Evolutionary conservation across 1,140 invertebrate species (phyloP), one percentile per base, ranked within the genome.

Genomic region (Polypedilum pembai): DNA sequence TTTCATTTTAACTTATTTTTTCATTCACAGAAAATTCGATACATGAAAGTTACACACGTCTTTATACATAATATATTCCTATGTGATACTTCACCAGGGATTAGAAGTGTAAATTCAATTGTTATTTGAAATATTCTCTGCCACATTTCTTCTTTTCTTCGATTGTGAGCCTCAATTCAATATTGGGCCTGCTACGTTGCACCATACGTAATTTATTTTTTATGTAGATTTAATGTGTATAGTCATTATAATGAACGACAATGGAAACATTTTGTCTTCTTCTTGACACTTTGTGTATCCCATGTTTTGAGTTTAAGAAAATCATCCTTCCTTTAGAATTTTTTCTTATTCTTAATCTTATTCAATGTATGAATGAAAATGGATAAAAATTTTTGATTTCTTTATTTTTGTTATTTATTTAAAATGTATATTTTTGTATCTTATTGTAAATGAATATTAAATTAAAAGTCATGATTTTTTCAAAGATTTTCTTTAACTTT

Each of bases 31-130:
- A 56, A 12, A 56, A 56, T 12, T 56, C 15, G 45, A 56, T 56
- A 56, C n/a, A 3, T n/a, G 4, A 15, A 56, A n/a, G 41, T 12
- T 3, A 69, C 17, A 69, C 65, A 69, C 65, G 65, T 20, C 20
- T 18, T 56, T 18, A 69, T 69, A 20, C 65, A 18, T 69, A 21
- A 33, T 33, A 33, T 33, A 33, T 33, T 33, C 24, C 24, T 20
- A 18, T 18, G 20, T 69, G 17, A 69, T 69, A 69, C 65, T 69
- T 21, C 17, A 21, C 17, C 17, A 69, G 65, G 65, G 65, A 69
- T 69, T 69, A 69, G 65, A 69, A 69, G 65, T 69, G 65, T 69
- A 69, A 69, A 69, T 69, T 69, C 65, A 69, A 69, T 69, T 69
- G 65, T 69, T 69, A 18, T 69, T 69, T 18, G 8, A 69, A 69